Conservation (phyloP, 2,113 vertebrate genomes). For the Emydocephalus ijimae region DNA sequence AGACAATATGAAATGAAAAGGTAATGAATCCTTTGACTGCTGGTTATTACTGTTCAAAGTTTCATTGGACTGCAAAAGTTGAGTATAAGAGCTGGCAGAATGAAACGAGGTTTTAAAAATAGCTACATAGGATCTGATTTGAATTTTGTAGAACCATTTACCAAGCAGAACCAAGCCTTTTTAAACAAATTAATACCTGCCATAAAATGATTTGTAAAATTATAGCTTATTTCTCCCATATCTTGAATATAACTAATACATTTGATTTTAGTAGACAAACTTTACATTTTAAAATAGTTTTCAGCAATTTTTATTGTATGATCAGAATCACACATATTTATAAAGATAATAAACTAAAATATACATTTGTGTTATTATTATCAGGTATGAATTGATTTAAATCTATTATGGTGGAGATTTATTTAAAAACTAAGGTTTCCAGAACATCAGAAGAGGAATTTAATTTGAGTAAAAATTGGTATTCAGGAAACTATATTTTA, state of each 20-base stretch:
- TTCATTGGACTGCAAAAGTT: not conserved
- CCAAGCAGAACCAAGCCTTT: not conserved
- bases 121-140: not conserved
- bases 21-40: not conserved
- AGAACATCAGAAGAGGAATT: not conserved
- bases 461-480: not conserved
- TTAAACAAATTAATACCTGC: not conserved
- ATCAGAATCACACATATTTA: not conserved
- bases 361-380: not conserved
- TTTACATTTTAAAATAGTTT: not conserved
- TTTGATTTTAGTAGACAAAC: not conserved
- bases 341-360: not conserved
- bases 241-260: not conserved
- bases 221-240: not conserved
- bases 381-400: not conserved
- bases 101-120: not conserved
- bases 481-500: not conserved
- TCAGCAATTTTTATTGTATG: not conserved
- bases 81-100: not conserved
- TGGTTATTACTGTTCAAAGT: not conserved
- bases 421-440: not conserved
- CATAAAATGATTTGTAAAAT: not conserved
- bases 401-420: not conserved
- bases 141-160: not conserved
- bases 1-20: not conserved